Base-by-base conservation (phyloP, 2,113 vertebrate genomes). In the Triplophysa tibetana region DNA sequence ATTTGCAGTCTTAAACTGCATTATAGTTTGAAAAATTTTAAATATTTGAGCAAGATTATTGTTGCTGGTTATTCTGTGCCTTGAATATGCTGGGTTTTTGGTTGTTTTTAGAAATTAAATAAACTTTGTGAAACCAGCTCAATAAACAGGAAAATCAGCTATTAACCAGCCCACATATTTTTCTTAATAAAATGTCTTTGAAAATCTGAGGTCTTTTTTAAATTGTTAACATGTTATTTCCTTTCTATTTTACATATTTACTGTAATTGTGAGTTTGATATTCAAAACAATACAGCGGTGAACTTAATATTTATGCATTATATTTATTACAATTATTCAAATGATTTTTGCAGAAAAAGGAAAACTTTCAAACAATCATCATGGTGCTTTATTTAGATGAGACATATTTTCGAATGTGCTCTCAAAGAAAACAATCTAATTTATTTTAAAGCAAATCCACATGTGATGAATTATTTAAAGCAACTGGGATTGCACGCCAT, bases 381-480 rank as follows among this genome's bases (percentile, higher is more conserved):
- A 84, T 63, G 48, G 24, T 7, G 29, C 52, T 74, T 86, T 84
- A 88, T 90, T 84, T 81, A 74, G 80, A 82, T 52, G 16, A 50
- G 60, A 54, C 72, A 8, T 64, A 10, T 45, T 69, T 74, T 43
- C 77, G 82, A 88, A 89, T 77, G 75, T 65, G 74, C 78, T 66
- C 63, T 80, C 48, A 68, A 65, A 74, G 79, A 81, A 79, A 74
- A 83, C 83, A 86, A 85, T 87, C 72, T 68, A 9, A 87, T 86
- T 88, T 86, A 88, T 86, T 90, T 88, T 81, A 87, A 83, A 86
- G 80, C 81, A 88, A 88, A 89, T 80, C 69, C 85, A 88, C 84
- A 89, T 54, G 72, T 77, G 79, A 90, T 92, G 83, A 90, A 92
- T 91, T 85, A 92, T 91, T 89, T 87, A 91, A 82, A 83, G 78